A percentile compares a stretch with the other conserved stretches of the same genome.
phyloP scores from a whole-genome alignment of 2,888 invertebrate species.

The Dryobota labecula region DNA sequence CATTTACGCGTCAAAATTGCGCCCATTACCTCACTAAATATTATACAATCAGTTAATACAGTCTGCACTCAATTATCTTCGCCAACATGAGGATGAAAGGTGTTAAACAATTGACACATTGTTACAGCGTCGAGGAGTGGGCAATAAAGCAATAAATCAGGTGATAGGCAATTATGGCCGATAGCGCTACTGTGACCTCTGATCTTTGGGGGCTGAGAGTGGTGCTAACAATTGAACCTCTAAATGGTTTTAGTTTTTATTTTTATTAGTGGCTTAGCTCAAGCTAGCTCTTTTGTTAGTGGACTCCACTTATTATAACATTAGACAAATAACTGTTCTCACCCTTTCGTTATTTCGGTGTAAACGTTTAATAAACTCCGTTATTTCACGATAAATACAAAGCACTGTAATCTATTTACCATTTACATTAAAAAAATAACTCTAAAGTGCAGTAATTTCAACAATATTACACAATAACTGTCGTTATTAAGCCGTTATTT shows the following conservation, averaged over 20 bases:
- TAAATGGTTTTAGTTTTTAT: slow-evolving; percentile 1
- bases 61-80: slow-evolving; percentile 1
- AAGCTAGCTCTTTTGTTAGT: too few relatives aligned
- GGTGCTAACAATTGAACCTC: slow-evolving; percentile 14
- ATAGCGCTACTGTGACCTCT: slow-evolving; percentile 39
- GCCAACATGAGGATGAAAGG: slow-evolving; percentile 18
- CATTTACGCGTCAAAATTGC: neutral
- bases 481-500: too few relatives aligned
- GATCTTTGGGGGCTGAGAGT: slow-evolving; percentile 12
- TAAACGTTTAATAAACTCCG: too few relatives aligned
- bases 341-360: too few relatives aligned
- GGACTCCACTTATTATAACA: too few relatives aligned
- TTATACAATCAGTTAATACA: too few relatives aligned
- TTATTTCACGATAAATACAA: too few relatives aligned
- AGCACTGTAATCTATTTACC: too few relatives aligned
- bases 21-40: neutral
- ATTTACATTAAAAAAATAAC: too few relatives aligned
- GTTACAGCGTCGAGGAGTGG: slow-evolving; percentile 2
- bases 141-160: slow-evolving; percentile 48
- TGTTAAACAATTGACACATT: slow-evolving; percentile 41
- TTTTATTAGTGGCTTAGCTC: slow-evolving; percentile 1
- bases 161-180: slow-evolving; percentile 45
- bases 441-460: too few relatives aligned
- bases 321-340: too few relatives aligned
- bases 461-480: too few relatives aligned